phyloP scores from a whole-genome alignment of 2,888 invertebrate species.

The Liposcelis brunnea region DNA sequence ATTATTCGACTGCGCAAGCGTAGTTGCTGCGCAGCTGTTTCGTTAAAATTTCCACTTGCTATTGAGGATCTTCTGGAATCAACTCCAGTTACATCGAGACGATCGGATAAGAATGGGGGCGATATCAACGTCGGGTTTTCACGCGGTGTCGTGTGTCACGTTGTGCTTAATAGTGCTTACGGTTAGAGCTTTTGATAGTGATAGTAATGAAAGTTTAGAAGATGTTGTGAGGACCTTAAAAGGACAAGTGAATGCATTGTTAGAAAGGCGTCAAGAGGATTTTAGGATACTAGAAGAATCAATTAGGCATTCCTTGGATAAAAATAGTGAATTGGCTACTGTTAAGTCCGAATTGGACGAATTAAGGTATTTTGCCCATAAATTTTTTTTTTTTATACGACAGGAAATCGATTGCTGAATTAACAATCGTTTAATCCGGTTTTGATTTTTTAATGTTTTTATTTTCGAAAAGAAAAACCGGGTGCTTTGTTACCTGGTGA shows the following conservation, averaged over 20 bases:
- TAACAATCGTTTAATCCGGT: too few species aligned
- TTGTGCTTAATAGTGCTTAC: constrained; percentile 6
- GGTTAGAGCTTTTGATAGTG: constrained; percentile 5
- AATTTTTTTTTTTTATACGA: constrained; percentile 8
- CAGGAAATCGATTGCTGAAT: too few species aligned
- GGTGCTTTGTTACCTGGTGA: too few species aligned
- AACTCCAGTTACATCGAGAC: not conserved
- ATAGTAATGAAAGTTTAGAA: constrained; percentile 18
- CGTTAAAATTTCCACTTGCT: too few species aligned
- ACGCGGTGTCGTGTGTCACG: constrained; percentile 8
- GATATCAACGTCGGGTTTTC: constrained; percentile 9
- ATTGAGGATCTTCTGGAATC: constrained; percentile 6
- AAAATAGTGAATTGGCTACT: constrained; percentile 33
- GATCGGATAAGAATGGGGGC: constrained; percentile 5
- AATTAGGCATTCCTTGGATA: constrained; percentile 31
- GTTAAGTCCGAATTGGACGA: constrained; percentile 32
- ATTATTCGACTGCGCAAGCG: too few species aligned
- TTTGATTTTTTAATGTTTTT: too few species aligned
- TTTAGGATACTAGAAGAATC: constrained; percentile 34
- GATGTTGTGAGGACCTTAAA: constrained; percentile 31
- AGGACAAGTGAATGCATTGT: constrained; percentile 34
- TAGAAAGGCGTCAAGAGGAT: constrained; percentile 35
- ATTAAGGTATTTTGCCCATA: constrained; percentile 31
- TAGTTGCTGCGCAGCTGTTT: too few species aligned
- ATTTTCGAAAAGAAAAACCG: too few species aligned